Conservation (phyloP, 2,797 vertebrate species). For the Cirrhinus mrigala region DNA sequence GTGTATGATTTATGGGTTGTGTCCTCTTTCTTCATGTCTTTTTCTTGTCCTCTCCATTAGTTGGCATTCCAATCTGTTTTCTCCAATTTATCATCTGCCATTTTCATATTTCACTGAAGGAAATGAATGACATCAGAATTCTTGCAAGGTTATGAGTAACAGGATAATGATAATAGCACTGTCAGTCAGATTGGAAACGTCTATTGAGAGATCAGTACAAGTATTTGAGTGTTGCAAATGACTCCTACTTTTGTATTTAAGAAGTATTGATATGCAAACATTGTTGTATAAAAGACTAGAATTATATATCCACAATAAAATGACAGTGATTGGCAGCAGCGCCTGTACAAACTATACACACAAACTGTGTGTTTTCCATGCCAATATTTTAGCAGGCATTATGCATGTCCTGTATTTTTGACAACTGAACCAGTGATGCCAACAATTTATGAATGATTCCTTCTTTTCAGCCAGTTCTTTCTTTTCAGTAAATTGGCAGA, state of each 20-base stretch:
- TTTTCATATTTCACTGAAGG: slow-evolving; percentile 8
- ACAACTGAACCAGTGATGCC: background rate
- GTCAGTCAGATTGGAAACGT: background rate
- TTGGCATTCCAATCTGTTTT: slow-evolving; percentile 32
- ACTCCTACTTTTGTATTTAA: background rate
- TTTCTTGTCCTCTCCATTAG: slow-evolving; percentile 31
- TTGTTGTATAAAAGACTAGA: background rate
- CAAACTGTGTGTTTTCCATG: background rate
- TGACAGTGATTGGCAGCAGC: background rate
- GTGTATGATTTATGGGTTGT: slow-evolving; percentile 31
- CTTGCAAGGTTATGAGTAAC: background rate
- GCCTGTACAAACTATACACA: background rate
- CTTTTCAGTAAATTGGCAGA: background rate
- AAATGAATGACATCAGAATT: slow-evolving; percentile 35
- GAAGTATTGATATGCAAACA: background rate
- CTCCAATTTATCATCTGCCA: slow-evolving; percentile 6
- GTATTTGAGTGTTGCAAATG: background rate
- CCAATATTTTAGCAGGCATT: background rate
- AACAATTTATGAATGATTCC: background rate
- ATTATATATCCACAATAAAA: background rate
- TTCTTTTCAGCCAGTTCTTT: background rate
- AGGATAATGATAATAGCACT: background rate
- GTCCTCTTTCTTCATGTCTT: slow-evolving; percentile 14
- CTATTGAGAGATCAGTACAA: background rate
- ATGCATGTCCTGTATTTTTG: background rate